Evolutionary conservation across 2,888 invertebrate species (phyloP), one percentile per base, ranked within the genome.

Genomic region (Pyrochroa serraticornis): DNA sequence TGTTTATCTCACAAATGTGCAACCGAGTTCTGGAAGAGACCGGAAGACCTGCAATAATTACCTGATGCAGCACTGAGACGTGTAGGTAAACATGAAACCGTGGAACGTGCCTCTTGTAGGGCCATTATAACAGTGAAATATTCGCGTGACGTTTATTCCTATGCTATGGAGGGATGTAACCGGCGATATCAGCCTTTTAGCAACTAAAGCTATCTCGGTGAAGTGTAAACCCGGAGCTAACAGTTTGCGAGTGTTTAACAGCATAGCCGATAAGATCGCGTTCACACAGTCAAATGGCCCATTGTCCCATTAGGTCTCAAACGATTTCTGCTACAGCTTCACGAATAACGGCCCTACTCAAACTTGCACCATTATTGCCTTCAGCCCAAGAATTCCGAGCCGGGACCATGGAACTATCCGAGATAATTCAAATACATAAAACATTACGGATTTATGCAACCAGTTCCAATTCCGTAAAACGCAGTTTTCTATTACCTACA

Each of bases 141-240:
- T 67, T 68, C 56, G 61, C 65, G 58, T 65, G 66, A 62, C 60
- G 62, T 53, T 62, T 22, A 22, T 22, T 64, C 46, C 64, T 49
- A 54, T 53, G 60, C 55, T 60, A 58, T 53, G 50, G 59, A 64
- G 67, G 63, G 63, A 67, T 60, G 66, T 67, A 59, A 65, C 57
- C 59, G 63, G 58, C 62, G 69, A 66, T 73, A 72, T 71, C 72
- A 72, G 67, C 70, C 65, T 69, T 70, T 70, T 63, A 69, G 63
- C 67, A 68, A 65, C 55, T 68, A 70, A 66, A 69, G 67, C 69
- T 67, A 71, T 73, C 68, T 68, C 69, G 66, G 64, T 65, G 64
- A 69, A 72, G 71, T 71, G 72, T 71, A 73, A 72, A 75, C 71
- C 70, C 64, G 66, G 67, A 71, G 70, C 71, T 70, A 72, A 72